Conservation (phyloP, 1,140 invertebrate genomes). For the Drosophila fuyamai region DNA sequence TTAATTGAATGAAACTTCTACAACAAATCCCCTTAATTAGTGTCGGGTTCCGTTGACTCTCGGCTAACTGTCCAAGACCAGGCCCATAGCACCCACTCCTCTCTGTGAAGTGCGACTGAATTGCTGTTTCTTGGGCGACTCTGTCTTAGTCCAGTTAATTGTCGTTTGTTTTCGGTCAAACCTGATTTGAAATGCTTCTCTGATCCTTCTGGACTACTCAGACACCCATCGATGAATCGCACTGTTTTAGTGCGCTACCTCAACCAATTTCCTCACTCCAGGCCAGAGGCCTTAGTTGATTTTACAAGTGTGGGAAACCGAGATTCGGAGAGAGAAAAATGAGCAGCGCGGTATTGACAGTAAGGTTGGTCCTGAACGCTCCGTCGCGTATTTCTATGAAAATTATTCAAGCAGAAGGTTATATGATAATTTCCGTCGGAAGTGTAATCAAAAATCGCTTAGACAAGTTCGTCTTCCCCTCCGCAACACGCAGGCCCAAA, state of each 20-base stretch:
- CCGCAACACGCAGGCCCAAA: constrained; percentile 1
- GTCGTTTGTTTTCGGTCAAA: not conserved
- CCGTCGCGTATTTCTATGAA: constrained; percentile 72
- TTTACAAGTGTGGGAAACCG: not conserved
- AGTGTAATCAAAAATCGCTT: constrained; percentile 85
- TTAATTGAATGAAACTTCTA: constrained; percentile 81
- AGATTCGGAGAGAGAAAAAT: not conserved
- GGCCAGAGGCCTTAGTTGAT: not conserved
- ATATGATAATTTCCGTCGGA: constrained; percentile 85
- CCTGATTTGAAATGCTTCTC: not conserved
- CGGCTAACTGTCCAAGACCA: constrained; percentile 4
- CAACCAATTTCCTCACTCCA: not conserved
- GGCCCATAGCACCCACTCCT: not conserved
- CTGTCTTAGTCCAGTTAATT: no score
- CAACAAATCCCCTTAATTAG: constrained; percentile 82
- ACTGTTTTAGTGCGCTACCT: not conserved
- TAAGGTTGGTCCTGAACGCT: constrained; percentile 1
- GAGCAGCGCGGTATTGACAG: constrained; percentile 10
- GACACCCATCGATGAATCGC: not conserved
- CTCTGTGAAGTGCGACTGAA: not conserved
- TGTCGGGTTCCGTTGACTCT: constrained; percentile 57
- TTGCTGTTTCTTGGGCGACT: not conserved
- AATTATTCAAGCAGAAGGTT: constrained; percentile 85
- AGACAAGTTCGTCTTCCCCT: constrained; percentile 56
- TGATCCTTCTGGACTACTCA: not conserved